These are phyloP conservation scores for Halcyon senegalensis DNA, from an alignment of 2,113 vertebrate genomes.

Conservation along the genomic window DNA sequence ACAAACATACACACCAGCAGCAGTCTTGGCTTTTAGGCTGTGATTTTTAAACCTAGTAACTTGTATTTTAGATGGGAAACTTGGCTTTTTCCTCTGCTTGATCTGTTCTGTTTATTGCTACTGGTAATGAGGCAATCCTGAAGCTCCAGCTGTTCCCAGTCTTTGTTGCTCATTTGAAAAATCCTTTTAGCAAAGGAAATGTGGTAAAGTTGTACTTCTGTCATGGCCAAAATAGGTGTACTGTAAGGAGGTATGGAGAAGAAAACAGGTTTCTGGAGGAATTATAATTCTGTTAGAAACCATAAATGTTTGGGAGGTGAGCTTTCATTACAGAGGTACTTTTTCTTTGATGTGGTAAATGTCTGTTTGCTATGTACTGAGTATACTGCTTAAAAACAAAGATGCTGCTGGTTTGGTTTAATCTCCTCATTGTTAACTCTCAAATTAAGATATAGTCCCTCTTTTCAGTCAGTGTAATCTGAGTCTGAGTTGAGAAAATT, in stretches of 20 bases:
- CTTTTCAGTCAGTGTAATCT: background rate
- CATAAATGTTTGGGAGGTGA: background rate
- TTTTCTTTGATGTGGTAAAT: background rate
- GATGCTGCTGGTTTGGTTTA: slow-evolving; percentile 5
- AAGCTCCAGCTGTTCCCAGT: background rate
- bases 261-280: background rate
- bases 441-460: background rate
- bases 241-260: background rate
- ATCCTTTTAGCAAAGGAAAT: background rate
- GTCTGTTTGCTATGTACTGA: background rate
- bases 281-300: background rate
- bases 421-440: slow-evolving; percentile 1
- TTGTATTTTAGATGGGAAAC: background rate
- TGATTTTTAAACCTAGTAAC: background rate
- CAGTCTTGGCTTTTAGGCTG: background rate
- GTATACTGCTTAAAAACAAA: background rate
- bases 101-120: background rate
- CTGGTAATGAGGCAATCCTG: background rate
- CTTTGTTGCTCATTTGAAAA: slow-evolving; percentile 9
- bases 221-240: background rate
- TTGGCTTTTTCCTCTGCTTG: background rate
- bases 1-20: background rate
- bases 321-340: background rate
- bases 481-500: slow-evolving; percentile 5
- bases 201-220: background rate